Conservation (phyloP, 2,113 vertebrate species). For the Hipposideros armiger region DNA sequence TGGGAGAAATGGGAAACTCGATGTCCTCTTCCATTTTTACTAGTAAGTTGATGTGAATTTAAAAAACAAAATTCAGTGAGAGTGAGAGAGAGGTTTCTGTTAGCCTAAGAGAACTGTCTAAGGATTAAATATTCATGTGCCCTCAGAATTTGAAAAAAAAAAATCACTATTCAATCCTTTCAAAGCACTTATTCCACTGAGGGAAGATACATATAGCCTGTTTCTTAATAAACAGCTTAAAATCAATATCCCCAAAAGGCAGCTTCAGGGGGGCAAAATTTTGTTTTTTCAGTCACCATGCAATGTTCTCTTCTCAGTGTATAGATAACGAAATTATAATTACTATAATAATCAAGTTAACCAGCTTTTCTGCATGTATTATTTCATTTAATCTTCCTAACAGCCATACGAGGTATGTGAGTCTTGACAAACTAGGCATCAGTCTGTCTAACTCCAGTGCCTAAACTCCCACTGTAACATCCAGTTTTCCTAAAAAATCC, state of each 20-base stretch:
- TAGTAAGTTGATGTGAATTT: neutral
- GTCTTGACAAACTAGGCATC: neutral
- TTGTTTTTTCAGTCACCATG: neutral
- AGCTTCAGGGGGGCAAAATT: too few relatives aligned
- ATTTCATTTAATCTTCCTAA: constrained; percentile 20
- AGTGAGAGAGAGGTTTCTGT: neutral
- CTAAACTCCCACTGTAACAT: neutral
- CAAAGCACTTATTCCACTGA: neutral
- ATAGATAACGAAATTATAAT: neutral
- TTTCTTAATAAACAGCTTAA: neutral
- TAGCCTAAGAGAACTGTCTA: neutral
- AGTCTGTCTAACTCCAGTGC: neutral
- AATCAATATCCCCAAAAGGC: too few relatives aligned
- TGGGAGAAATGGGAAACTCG: constrained; percentile 45
- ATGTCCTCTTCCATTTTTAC: neutral
- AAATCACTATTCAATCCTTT: neutral
- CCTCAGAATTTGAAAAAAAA: neutral
- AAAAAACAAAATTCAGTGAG: neutral
- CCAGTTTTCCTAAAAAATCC: neutral
- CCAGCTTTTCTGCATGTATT: neutral
- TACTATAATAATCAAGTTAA: neutral
- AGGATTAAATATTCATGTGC: neutral
- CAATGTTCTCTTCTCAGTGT: neutral
- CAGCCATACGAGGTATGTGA: neutral
- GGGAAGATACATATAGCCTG: neutral